Percentiles rank a stretch among this genome's conserved stretches.
Evolutionary conservation across 1,140 invertebrate species (phyloP).

Genomic region (Meloidogyne floridensis): DNA sequence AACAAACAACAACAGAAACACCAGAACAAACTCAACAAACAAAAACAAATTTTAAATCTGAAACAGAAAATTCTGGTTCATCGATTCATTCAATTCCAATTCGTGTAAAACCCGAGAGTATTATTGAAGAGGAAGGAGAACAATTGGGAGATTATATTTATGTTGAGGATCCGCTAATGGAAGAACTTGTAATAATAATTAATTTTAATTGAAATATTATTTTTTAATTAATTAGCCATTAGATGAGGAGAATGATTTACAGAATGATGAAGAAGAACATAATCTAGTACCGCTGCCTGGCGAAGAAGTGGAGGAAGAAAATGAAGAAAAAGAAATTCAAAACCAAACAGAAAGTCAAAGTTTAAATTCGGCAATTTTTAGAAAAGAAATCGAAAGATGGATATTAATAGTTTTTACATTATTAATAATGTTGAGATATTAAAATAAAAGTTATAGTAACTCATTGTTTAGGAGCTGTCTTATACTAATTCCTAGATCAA

Average conservation of each 20-base stretch:
- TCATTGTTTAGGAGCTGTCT: too few relatives aligned
- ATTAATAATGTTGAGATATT: not conserved
- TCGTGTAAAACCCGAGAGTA: not conserved
- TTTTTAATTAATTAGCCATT: constrained; percentile 1
- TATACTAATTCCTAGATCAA: too few relatives aligned
- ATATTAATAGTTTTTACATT: not conserved
- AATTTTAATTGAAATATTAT: not conserved
- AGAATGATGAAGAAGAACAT: not conserved
- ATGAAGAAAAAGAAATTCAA: not conserved
- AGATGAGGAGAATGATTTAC: not conserved
- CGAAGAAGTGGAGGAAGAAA: not conserved
- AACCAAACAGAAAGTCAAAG: not conserved
- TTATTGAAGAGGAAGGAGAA: not conserved
- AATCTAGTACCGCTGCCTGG: not conserved
- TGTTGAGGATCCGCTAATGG: not conserved
- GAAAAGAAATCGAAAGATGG: not conserved
- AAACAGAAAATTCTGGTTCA: not conserved
- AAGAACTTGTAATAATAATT: not conserved
- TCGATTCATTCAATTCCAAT: not conserved
- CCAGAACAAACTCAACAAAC: not conserved
- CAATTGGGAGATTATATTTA: not conserved
- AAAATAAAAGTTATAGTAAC: not conserved
- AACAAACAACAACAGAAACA: not conserved
- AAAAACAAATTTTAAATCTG: not conserved
- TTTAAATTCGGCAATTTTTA: not conserved